Conservation (phyloP, 2,797 vertebrate species). For the Acipenser oxyrinchus region DNA sequence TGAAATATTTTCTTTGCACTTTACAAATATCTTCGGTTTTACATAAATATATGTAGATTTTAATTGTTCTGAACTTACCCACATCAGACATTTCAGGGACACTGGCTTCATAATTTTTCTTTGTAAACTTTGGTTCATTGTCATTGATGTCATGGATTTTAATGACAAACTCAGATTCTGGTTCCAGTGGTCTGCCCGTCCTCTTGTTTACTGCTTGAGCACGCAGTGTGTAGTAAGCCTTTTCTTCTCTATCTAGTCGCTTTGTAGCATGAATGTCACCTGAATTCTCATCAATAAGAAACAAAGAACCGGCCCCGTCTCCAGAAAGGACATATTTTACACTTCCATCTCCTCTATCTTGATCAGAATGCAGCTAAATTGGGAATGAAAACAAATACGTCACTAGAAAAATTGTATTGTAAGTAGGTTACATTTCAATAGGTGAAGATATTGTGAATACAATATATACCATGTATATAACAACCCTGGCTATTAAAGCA, state of each 20-base stretch:
- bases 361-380: slow-evolving; percentile 86
- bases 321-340: slow-evolving; percentile 91
- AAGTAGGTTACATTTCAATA: too few relatives aligned
- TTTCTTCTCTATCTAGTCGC: slow-evolving; percentile 93
- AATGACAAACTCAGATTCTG: slow-evolving; percentile 93
- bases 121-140: slow-evolving; percentile 86
- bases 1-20: too few relatives aligned
- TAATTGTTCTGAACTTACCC: slow-evolving; percentile 53
- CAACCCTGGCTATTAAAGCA: too few relatives aligned
- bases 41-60: too few relatives aligned
- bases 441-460: too few relatives aligned
- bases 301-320: slow-evolving; percentile 86
- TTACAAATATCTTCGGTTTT: too few relatives aligned
- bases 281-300: slow-evolving; percentile 92
- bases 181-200: slow-evolving; percentile 82
- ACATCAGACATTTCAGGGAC: slow-evolving; percentile 91
- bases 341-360: slow-evolving; percentile 87
- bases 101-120: slow-evolving; percentile 41
- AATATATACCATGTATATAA: too few relatives aligned
- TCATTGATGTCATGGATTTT: slow-evolving; percentile 98
- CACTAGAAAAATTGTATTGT: too few relatives aligned
- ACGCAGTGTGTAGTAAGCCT: slow-evolving; percentile 78
- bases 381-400: slow-evolving; percentile 14
- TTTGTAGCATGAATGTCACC: slow-evolving; percentile 95
- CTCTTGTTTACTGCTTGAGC: slow-evolving; percentile 86